Evolutionary conservation across 2,113 vertebrate genomes (phyloP), one percentile per base, ranked within the genome.

Genomic region (Varanus komodoensis): DNA sequence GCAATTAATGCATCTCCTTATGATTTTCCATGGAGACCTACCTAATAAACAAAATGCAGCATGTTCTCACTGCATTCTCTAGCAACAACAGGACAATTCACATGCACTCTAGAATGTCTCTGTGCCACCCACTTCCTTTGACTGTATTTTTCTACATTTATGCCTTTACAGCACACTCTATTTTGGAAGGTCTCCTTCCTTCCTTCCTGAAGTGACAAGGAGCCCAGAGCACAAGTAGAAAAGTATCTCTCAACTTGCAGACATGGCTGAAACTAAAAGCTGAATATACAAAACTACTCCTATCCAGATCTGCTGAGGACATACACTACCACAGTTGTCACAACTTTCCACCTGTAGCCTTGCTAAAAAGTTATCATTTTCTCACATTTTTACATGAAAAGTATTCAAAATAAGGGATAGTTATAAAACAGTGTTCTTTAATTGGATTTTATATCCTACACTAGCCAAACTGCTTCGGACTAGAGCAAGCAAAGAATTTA

Each of bases 21-120:
- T 52, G 68, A 77, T 87, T 87, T 91, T 87, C 73, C 86, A 84
- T 34, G 48, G 90, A 77, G 80, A 87, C 54, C 38, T 82, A 57
- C 79, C 23, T 54, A 87, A 83, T 57, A 78, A 75, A 82, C 61
- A 69, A 83, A 87, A 75, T 67, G 38, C 57, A 83, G 81, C 61
- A 15, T 21, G 3, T 67, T 75, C 77, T 68, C 67, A 32, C 73
- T 68, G 57, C 79, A 84, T 88, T n/a, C 27, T 73, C 44, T n/a
- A 71, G 68, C 78, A 75, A 38, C 54, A 64, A 71, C 34, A 64
- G 34, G 52, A 77, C 11, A 50, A 8, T 52, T 54, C 32, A 48
- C 52, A 87, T 87, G 50, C 73, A 48, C 48, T 77, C 34, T 38
- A 78, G 48, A 75, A 54, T 29, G 4, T 61, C 48, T 4, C 27